Evolutionary conservation across 2,113 vertebrate genomes (phyloP).

Genomic region (Macquaria australasica): DNA sequence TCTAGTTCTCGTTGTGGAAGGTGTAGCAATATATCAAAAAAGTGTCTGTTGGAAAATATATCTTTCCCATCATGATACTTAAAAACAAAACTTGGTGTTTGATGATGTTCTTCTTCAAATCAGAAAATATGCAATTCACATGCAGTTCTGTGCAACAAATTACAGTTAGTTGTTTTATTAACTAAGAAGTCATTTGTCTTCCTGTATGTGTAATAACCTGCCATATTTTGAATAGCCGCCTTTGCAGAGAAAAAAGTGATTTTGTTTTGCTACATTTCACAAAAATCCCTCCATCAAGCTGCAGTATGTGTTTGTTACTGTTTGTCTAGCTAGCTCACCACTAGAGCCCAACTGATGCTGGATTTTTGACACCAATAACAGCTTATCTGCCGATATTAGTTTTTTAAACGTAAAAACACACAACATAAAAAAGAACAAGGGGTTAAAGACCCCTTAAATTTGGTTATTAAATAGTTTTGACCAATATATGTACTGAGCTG

Average conservation of each 20-base stretch:
- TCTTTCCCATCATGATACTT: background rate
- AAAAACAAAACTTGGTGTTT: background rate
- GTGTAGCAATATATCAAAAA: background rate
- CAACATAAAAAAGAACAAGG: background rate
- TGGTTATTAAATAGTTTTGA: background rate
- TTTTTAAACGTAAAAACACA: background rate
- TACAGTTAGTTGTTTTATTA: background rate
- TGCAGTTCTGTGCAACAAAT: background rate
- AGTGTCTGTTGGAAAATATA: background rate
- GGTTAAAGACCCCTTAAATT: background rate
- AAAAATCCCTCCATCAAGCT: background rate
- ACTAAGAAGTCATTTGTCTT: background rate
- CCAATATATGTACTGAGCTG: background rate
- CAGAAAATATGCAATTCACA: background rate
- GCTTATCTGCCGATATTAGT: background rate
- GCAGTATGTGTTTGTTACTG: background rate
- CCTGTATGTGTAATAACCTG: background rate
- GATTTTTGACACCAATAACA: background rate
- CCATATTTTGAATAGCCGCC: background rate
- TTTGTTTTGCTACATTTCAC: background rate
- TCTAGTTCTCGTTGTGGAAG: background rate
- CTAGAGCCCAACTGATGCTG: background rate
- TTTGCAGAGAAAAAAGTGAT: background rate
- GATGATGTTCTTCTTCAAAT: background rate
- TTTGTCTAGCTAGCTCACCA: background rate